phyloP scores from a whole-genome alignment of 2,113 vertebrate species.

The Vulpes ferrilata region DNA sequence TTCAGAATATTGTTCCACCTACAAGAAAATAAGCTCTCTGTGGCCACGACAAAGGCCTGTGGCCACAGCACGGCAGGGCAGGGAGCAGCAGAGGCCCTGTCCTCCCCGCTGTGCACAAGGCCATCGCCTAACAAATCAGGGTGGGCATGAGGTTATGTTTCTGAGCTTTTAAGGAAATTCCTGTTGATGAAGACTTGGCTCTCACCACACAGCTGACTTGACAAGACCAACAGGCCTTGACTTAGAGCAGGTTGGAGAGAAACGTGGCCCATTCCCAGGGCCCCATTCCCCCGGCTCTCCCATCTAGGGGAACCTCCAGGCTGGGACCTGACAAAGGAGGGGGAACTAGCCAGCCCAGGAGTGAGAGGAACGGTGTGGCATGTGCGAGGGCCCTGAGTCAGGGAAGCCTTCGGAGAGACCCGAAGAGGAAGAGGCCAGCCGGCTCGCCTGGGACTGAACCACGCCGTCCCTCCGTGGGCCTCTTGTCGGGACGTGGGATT shows the following conservation, averaged over 20 bases:
- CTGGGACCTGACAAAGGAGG: neutral
- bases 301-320: neutral
- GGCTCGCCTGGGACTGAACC: neutral
- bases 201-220: neutral
- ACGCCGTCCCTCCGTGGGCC: neutral
- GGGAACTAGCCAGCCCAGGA: neutral
- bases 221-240: neutral
- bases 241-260: neutral
- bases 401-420: neutral
- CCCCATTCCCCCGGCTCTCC: neutral
- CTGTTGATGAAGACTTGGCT: neutral
- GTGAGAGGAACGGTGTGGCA: neutral
- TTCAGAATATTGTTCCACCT: neutral
- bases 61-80: neutral
- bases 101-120: neutral
- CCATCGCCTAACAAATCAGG: neutral
- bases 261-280: neutral
- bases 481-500: neutral
- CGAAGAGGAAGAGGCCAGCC: accelerated
- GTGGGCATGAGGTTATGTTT: neutral
- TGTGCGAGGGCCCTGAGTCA: neutral
- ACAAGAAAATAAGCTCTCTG: neutral
- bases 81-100: neutral
- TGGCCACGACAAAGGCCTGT: no score
- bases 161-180: neutral